Evolutionary conservation across 2,797 vertebrate species (phyloP).

Genomic region (Chanos chanos): DNA sequence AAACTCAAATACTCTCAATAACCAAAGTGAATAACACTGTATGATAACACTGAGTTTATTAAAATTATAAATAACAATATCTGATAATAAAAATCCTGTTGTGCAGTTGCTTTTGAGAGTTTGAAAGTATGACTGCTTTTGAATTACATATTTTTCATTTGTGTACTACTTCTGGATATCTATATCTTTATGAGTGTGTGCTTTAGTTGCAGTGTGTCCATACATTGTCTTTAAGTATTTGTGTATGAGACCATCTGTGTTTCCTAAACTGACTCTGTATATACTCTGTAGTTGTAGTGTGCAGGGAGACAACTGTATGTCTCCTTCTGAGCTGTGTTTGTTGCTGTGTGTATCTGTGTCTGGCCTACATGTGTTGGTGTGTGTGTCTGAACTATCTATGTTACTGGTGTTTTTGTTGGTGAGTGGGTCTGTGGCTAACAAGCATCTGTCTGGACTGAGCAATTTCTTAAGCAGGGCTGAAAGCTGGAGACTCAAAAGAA

Average conservation of each 20-base stretch:
- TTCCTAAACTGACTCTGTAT: conserved; percentile 80
- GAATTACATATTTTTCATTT: conserved; percentile 1
- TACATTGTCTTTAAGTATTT: conserved; percentile 82
- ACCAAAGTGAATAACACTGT: too few species aligned
- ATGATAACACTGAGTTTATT: too few species aligned
- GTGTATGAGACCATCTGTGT: conserved; percentile 82
- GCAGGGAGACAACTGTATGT: too few species aligned
- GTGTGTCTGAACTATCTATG: conserved; percentile 5
- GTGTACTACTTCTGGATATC: neutral
- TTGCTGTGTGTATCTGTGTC: neutral
- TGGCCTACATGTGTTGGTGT: neutral
- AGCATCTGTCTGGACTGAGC: conserved; percentile 37
- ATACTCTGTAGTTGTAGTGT: conserved; percentile 67
- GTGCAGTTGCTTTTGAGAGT: too few species aligned
- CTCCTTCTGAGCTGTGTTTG: too few species aligned
- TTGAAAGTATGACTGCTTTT: too few species aligned
- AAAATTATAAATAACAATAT: too few species aligned
- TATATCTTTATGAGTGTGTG: neutral
- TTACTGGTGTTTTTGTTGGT: conserved; percentile 6
- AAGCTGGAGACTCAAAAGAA: conserved; percentile 83
- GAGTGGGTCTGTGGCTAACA: conserved; percentile 12
- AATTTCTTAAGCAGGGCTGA: conserved; percentile 55
- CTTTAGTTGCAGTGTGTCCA: neutral
- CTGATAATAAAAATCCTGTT: too few species aligned
- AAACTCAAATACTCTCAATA: too few species aligned